A percentile compares a stretch with the other conserved stretches of the same genome.
These are phyloP conservation scores for Sinocyclocheilus grahami DNA, from an alignment of 2,113 vertebrate genomes.

Conservation along the genomic window DNA sequence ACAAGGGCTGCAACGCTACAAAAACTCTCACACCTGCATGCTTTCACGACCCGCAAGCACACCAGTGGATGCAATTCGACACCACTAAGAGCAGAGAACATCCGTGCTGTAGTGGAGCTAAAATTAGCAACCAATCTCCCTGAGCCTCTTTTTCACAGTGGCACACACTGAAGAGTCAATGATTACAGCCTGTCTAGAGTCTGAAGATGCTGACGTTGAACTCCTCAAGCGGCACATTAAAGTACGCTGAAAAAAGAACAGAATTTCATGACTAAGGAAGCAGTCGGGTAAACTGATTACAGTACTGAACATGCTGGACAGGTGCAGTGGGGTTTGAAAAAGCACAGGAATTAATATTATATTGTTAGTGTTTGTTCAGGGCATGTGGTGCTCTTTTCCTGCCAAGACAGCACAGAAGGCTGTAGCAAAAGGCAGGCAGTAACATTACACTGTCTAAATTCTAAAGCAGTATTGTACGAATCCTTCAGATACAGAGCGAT, in stretches of 20 bases:
- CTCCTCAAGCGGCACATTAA: constrained; percentile 28
- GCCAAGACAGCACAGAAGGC: background rate
- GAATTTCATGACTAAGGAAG: constrained; percentile 31
- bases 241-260: background rate
- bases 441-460: no score
- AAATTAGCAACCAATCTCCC: constrained; percentile 39
- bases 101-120: constrained; percentile 26
- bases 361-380: background rate
- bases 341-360: background rate
- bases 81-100: constrained; percentile 23
- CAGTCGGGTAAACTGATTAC: constrained; percentile 4
- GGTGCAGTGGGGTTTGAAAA: constrained; percentile 10
- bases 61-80: constrained; percentile 7
- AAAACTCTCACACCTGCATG: background rate
- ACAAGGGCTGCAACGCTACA: background rate
- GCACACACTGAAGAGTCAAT: constrained; percentile 34
- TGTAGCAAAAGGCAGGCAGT: background rate
- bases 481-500: background rate
- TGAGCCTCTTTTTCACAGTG: constrained; percentile 22
- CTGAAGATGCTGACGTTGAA: constrained; percentile 39
- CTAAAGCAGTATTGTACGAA: background rate
- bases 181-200: constrained; percentile 33
- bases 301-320: constrained; percentile 3
- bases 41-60: constrained; percentile 14
- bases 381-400: background rate